These are phyloP conservation scores for Gobionotothen gibberifrons DNA, from an alignment of 2,797 vertebrate species.

Conservation along the genomic window DNA sequence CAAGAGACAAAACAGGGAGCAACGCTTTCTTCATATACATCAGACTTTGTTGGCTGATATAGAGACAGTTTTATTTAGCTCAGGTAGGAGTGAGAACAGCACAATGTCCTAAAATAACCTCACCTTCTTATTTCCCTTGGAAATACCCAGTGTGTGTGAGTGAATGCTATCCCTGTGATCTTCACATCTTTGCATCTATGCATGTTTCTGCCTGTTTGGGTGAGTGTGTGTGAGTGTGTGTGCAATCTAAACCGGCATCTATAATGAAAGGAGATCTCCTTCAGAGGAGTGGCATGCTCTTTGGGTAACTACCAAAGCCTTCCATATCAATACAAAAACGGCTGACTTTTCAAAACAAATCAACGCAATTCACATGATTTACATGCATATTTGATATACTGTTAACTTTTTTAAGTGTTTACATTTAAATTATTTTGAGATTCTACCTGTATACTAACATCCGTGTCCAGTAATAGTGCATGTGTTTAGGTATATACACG, in stretches of 20 bases:
- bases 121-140: conserved; percentile 69
- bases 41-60: conserved; percentile 15
- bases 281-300: conserved; percentile 21
- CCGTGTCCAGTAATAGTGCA: neutral
- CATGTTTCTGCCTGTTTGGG: conserved; percentile 49
- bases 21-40: conserved; percentile 10
- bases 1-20: conserved; percentile 17
- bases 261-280: conserved; percentile 37
- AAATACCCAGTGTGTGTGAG: conserved; percentile 68
- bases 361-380: conserved; percentile 27
- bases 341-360: conserved; percentile 43
- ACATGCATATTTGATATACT: neutral
- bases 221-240: conserved; percentile 25
- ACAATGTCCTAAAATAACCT: conserved; percentile 59
- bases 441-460: neutral
- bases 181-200: conserved; percentile 43
- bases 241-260: conserved; percentile 36
- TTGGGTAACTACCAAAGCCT: conserved; percentile 10
- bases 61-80: conserved; percentile 47
- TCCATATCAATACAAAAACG: conserved; percentile 7
- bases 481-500: neutral
- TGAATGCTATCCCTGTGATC: conserved; percentile 10
- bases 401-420: conserved; percentile 13
- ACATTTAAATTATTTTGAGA: conserved; percentile 8
- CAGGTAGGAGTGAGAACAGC: conserved; percentile 38